Conservation (phyloP, 2,797 vertebrate genomes). For the Enteromius anoplus region DNA sequence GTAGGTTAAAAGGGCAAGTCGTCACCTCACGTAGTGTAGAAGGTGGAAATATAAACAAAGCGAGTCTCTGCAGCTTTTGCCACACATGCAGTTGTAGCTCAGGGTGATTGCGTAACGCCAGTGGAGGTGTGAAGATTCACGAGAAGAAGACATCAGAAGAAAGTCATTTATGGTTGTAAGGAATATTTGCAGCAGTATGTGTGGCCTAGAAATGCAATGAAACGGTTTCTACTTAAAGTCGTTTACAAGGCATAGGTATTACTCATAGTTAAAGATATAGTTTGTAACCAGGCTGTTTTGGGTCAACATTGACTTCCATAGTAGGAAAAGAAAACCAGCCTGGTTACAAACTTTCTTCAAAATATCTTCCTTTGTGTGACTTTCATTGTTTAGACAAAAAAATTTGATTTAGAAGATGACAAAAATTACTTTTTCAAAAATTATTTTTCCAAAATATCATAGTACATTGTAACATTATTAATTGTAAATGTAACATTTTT, state of each 20-base stretch:
- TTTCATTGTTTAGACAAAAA: too few relatives aligned
- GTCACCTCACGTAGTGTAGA: not conserved
- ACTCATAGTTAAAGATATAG: not conserved
- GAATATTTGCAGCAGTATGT: not conserved
- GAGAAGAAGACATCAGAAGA: slow-evolving; percentile 56
- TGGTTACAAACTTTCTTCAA: too few relatives aligned
- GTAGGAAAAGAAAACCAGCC: too few relatives aligned
- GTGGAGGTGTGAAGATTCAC: slow-evolving; percentile 64
- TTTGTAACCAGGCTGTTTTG: too few relatives aligned
- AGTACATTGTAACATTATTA: not conserved
- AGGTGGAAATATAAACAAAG: slow-evolving; percentile 25
- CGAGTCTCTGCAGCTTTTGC: slow-evolving; percentile 18
- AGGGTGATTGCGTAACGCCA: slow-evolving; percentile 53
- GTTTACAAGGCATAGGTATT: not conserved
- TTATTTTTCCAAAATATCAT: not conserved
- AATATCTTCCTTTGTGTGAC: too few relatives aligned
- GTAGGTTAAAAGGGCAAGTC: slow-evolving; percentile 21
- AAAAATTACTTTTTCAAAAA: too few relatives aligned
- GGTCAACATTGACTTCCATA: too few relatives aligned
- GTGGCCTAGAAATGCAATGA: slow-evolving; percentile 3
- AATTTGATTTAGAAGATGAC: not conserved
- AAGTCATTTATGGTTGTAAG: not conserved
- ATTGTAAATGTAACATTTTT: not conserved
- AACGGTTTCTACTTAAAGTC: not conserved
- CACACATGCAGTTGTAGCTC: slow-evolving; percentile 38